Conservation (phyloP, 2,113 vertebrate species). For the Turnix velox region DNA sequence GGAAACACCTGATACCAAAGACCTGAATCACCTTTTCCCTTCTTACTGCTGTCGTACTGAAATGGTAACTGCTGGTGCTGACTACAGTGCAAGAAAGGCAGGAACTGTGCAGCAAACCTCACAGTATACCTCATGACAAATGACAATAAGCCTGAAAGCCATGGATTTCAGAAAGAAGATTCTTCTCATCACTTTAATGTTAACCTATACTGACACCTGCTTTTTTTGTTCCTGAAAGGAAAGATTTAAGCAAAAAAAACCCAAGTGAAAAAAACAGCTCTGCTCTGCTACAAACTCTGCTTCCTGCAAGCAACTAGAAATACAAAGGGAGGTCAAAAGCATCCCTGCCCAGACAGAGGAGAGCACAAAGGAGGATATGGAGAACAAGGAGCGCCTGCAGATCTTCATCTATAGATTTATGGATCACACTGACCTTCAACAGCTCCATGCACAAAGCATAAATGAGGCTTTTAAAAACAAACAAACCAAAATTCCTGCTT, state of each 20-base stretch:
- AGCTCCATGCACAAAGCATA: background rate
- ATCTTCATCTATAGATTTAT: accelerated
- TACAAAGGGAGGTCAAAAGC: background rate
- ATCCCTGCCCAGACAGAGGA: background rate
- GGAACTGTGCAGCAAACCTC: background rate
- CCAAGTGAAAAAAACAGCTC: background rate
- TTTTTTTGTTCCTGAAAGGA: background rate
- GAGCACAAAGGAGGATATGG: background rate
- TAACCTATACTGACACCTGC: background rate
- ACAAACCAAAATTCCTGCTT: background rate
- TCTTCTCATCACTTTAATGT: background rate
- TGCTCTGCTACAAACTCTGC: background rate
- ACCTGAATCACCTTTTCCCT: background rate
- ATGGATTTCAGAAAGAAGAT: background rate
- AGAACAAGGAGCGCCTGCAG: background rate
- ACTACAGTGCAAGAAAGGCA: background rate
- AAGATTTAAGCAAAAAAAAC: background rate
- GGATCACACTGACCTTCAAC: background rate
- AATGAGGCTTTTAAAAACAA: background rate
- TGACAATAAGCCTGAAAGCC: background rate
- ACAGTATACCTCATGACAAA: background rate
- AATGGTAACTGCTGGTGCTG: background rate
- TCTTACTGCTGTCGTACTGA: background rate
- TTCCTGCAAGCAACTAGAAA: background rate
- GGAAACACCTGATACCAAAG: background rate